Evolutionary conservation across 2,113 vertebrate species (phyloP), one percentile per base, ranked within the genome.

Genomic region (Anser brachyrhynchus): DNA sequence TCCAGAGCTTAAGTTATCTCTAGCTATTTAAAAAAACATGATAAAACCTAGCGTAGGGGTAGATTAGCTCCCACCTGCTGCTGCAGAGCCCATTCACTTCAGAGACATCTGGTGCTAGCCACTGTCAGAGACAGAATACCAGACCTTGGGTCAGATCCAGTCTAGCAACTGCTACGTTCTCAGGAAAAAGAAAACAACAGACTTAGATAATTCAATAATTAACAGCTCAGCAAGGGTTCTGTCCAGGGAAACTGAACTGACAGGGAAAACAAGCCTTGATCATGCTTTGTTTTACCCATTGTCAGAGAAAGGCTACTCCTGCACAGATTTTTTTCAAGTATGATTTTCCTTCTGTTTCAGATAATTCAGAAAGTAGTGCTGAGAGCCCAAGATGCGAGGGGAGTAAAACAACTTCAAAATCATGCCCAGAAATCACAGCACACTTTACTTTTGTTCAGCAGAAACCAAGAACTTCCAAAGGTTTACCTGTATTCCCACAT

Each of bases 131-230:
- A 74, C 29, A 62, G 64, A 92, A 78, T 51, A 78, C 5, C 70
- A 95, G 74, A 52, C 19, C 78, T 73, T 76, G 49, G 29, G 58
- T 43, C 71, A 65, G 33, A 85, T 77, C 58, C 66, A 79, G 78
- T 65, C 71, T 26, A 73, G 49, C 66, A 94, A 90, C 81, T 76
- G 57, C 62, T 94, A 64, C 39, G 37, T 87, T 79, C 66, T 87
- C 33, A 82, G 52, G 57, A 64, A 90, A 89, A 74, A 89, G 43
- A 88, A 86, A 84, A 79, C 84, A 92, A 77, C 49, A 89, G 70
- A 82, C 28, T 65, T 69, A 14, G 10, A 69, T 93, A 93, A 89
- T 67, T 87, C 52, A 39, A 43, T 57, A 94, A 90, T 70, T 89
- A 85, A 92, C 2, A 14, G 20, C 75, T 79, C 75, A 87, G 67